Evolutionary conservation across 2,888 invertebrate genomes (phyloP), one percentile per base, ranked within the genome.

Genomic region (Elegia similella): DNA sequence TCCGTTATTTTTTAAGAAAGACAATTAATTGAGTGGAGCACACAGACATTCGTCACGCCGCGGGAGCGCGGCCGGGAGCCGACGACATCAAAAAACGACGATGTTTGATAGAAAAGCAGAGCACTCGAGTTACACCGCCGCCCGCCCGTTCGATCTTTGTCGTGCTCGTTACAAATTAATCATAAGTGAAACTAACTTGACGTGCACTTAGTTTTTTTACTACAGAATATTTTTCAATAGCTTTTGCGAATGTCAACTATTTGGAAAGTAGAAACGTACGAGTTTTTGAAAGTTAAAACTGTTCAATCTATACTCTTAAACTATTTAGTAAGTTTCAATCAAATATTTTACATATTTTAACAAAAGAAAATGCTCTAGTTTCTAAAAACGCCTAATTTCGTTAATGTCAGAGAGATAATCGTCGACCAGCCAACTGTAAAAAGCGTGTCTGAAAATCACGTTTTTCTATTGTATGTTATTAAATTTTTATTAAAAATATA

Each of bases 71-170:
- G 8, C 16, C 29, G 42, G 42, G 12, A 29, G 52, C 29, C 42
- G 42, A 53, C 29, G 42, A 53, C 50, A 53, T 53, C 13, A 52
- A 52, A 52, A 52, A 52, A 29, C 42, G 42, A 42, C 29, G 15
- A n/a, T 5, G 42, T 42, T 53, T 42, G 13, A 42, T 42, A 42
- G 52, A 42, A 50, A 50, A 50, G 30, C 50, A 50, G 38, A 50
- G 8, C 50, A 34, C 57, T 55, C 57, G 57, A 62, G 55, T 59
- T 43, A 66, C 68, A 59, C 62, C 57, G 65, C 61, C 70, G 69
- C n/a, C n/a, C n/a, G n/a, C n/a, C n/a, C 70, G 69, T 66, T 83
- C 79, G 73, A 82, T 84, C 81, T 82, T 75, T 75, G 80, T 81
- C 75, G 69, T 15, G 50, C 34, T 34, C 67, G 62, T 64, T 71